Evolutionary conservation across 2,797 vertebrate species (phyloP).

Genomic region (Poecilia wingei): DNA sequence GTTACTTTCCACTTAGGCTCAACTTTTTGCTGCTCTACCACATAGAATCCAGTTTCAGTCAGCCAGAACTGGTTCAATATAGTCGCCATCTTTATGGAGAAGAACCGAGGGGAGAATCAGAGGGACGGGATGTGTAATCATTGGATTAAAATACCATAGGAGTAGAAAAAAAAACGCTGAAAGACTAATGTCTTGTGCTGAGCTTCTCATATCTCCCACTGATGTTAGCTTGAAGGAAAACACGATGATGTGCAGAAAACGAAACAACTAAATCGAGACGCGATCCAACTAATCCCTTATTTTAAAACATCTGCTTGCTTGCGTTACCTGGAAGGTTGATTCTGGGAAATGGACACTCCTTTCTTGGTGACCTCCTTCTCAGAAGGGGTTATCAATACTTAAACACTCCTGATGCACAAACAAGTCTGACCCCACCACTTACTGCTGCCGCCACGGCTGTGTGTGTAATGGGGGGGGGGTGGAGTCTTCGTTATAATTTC

Average conservation of each 20-base stretch:
- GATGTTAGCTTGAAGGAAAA: constrained; percentile 59
- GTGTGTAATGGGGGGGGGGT: constrained; percentile 13
- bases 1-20: not conserved
- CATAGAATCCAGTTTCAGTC: constrained; percentile 30
- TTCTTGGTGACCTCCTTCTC: constrained; percentile 57
- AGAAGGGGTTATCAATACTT: constrained; percentile 74
- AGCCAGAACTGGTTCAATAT: constrained; percentile 71
- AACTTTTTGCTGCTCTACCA: not conserved
- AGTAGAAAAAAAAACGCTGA: constrained; percentile 12
- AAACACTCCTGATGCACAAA: constrained; percentile 60
- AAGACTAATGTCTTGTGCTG: constrained; percentile 61
- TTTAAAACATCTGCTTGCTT: not conserved
- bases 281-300: not conserved
- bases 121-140: constrained; percentile 33
- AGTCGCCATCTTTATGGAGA: constrained; percentile 75
- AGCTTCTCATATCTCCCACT: constrained; percentile 66
- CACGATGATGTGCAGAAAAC: constrained; percentile 38
- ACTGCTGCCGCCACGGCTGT: not conserved
- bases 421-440: constrained; percentile 26
- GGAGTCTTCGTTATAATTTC: constrained; percentile 74
- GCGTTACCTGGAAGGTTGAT: not conserved
- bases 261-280: constrained; percentile 19
- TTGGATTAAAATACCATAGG: constrained; percentile 17
- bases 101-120: constrained; percentile 23
- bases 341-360: not conserved